Base-by-base conservation (phyloP, 1,140 invertebrate genomes). In the Drosophila fuyamai region DNA sequence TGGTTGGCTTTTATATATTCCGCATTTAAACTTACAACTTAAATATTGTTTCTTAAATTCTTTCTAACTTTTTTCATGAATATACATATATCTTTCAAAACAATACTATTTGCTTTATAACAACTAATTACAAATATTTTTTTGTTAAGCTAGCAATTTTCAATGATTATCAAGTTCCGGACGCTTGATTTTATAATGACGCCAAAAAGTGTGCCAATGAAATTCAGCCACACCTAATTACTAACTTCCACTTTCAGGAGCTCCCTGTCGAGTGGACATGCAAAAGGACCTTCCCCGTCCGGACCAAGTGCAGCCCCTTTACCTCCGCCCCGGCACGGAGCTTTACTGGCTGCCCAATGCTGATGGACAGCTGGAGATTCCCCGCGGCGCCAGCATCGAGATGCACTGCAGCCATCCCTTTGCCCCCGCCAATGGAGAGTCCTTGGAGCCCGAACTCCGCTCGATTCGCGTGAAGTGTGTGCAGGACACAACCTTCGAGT, bases 321-420 rank as follows among this genome's bases (percentile, higher is more conserved):
- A 92, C 60, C 68, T 92, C 13, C 63, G 36, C 9, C 90, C 75
- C 0, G 35, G 67, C 6, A 76, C 73, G 9, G 50, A 65, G n/a
- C 48, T 46, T 13, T 91, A 89, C 41, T 92, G 86, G 90, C 59
- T 82, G 13, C 90, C 90, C 44, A 85, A 85, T 36, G 50, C 14
- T 1, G 12, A 60, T 0, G 90, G 90, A 2, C 67, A 80, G 14
- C 44, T 92, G 27, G 47, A 81, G 40, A 51, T 92, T 13, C 72
- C 81, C 46, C 72, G 55, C 8, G 84, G 81, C 9, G 70, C 51
- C 38, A 71, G 27, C 58, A 89, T 92, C 12, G 86, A 91, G 56
- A 55, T 92, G 23, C 46, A 81, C 32, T 92, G 90, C 72, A 72
- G 53, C 5, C 27, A 58, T 7, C 13, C 57, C 43, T 88, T 91